phyloP scores from a whole-genome alignment of 2,797 vertebrate species.

The Sebastes paucispinis region DNA sequence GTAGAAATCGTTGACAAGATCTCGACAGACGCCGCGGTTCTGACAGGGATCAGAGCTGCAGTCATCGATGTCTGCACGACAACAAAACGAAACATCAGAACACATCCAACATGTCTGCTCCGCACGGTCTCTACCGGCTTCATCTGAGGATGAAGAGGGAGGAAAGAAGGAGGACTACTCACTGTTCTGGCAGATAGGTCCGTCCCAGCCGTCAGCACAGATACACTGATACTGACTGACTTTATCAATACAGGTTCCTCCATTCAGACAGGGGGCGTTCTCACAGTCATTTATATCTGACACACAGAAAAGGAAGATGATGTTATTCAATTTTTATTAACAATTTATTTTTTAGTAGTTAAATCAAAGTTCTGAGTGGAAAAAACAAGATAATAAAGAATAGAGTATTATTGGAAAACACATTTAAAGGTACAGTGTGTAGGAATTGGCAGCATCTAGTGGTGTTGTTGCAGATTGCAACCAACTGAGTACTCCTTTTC shows the following conservation, averaged over 20 bases:
- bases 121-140: rapidly evolving
- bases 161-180: constrained; percentile 62
- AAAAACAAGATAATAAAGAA: neutral
- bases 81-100: neutral
- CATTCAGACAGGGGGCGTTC: constrained; percentile 89
- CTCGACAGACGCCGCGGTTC: constrained; percentile 89
- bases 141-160: neutral
- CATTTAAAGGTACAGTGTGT: neutral
- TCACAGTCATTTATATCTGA: constrained; percentile 94
- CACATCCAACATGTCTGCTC: neutral
- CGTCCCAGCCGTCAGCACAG: constrained; percentile 91
- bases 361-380: neutral
- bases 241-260: constrained; percentile 91
- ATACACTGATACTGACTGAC: constrained; percentile 90
- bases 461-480: too few relatives aligned
- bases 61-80: constrained; percentile 88
- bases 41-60: constrained; percentile 90
- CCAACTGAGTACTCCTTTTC: too few relatives aligned
- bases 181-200: constrained; percentile 87
- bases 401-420: neutral
- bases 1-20: constrained; percentile 92
- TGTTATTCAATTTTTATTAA: neutral
- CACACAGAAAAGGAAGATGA: neutral
- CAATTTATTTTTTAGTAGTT: neutral
- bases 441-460: too few relatives aligned